Percentiles rank a stretch among this genome's conserved stretches.
Evolutionary conservation across 2,113 vertebrate genomes (phyloP).

Genomic region (Reinhardtius hippoglossoides): DNA sequence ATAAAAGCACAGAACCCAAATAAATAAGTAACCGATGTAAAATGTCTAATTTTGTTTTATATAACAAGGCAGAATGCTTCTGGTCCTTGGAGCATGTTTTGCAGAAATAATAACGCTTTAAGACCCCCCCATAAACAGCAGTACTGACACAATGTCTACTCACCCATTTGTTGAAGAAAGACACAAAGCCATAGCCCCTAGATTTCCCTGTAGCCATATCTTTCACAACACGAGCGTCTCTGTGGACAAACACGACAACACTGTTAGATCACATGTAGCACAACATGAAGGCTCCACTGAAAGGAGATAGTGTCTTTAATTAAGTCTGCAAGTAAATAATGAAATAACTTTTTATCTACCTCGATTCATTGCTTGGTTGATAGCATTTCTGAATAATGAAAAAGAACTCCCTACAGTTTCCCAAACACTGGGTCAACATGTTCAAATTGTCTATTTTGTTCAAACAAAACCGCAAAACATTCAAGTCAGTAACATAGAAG

Average conservation of each 20-base stretch:
- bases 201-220: conserved; percentile 99
- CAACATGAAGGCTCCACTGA: neutral
- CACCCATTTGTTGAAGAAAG: conserved; percentile 99
- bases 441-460: no score
- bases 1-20: neutral
- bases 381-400: no score
- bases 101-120: no score
- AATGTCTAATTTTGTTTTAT: neutral
- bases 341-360: neutral
- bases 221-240: conserved; percentile 98
- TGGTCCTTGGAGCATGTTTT: no score
- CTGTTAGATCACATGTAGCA: neutral
- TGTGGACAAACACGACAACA: conserved; percentile 68
- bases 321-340: no score
- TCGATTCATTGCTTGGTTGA: no score
- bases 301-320: no score
- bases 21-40: neutral
- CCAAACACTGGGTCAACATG: no score
- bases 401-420: no score
- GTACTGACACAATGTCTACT: conserved; percentile 41
- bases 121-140: neutral
- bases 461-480: no score
- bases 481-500: no score
- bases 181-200: conserved; percentile 98
- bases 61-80: neutral